Percentiles rank a stretch among this genome's conserved stretches.
Evolutionary conservation across 2,113 vertebrate genomes (phyloP).

Genomic region (Casuarius casuarius): DNA sequence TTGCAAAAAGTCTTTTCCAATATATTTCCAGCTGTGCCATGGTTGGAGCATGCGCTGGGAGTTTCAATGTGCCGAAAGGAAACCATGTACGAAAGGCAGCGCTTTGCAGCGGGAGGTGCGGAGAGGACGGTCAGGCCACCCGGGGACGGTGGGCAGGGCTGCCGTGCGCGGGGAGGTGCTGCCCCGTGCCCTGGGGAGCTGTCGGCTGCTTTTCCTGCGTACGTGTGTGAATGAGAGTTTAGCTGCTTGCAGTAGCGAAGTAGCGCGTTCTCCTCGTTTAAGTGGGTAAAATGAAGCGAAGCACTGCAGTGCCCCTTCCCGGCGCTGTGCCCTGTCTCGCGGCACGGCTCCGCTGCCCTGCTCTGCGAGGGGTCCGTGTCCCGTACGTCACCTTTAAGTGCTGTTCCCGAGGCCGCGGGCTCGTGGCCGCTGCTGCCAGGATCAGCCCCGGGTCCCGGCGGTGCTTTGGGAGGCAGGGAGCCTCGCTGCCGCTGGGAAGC

Average conservation of each 20-base stretch:
- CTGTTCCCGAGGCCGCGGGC: no score
- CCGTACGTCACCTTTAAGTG: neutral
- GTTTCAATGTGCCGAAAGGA: neutral
- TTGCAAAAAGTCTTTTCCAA: neutral
- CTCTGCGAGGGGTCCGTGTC: fast-evolving
- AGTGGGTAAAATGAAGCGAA: neutral
- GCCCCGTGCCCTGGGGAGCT: neutral
- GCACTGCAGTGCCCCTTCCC: neutral
- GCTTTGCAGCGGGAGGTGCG: neutral
- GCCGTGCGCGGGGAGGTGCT: neutral
- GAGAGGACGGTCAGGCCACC: neutral
- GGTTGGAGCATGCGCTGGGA: neutral
- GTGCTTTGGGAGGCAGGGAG: neutral
- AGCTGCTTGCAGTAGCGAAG: neutral
- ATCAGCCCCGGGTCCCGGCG: no score
- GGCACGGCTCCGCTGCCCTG: neutral
- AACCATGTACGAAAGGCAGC: neutral
- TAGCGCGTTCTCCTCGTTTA: neutral
- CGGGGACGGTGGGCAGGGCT: neutral
- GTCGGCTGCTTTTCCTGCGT: neutral
- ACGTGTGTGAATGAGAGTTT: neutral
- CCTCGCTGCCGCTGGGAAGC: neutral
- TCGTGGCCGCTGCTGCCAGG: no score
- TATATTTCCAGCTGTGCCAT: neutral
- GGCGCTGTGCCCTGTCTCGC: neutral